Evolutionary conservation across 1,140 invertebrate genomes (phyloP).

Genomic region (Anastatus disparis): DNA sequence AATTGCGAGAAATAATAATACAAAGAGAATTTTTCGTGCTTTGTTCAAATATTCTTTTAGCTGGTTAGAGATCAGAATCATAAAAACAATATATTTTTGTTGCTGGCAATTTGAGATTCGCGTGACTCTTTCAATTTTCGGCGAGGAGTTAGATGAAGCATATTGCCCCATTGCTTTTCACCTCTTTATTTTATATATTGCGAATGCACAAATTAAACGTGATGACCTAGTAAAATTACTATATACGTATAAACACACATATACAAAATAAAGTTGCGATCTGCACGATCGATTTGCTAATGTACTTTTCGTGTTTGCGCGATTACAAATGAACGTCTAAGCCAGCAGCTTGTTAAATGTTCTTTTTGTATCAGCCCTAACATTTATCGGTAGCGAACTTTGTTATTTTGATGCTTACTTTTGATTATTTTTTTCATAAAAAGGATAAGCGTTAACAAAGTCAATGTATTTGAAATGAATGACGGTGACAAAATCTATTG

Average conservation of each 20-base stretch:
- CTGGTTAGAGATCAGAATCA: constrained; percentile 2
- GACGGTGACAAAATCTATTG: too few relatives aligned
- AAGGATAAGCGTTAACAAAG: too few relatives aligned
- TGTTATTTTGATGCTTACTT: neutral
- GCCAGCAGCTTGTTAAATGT: neutral
- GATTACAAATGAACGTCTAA: neutral
- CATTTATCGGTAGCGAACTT: neutral
- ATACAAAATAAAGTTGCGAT: neutral
- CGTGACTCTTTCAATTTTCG: constrained; percentile 26
- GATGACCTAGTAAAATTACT: constrained; percentile 11
- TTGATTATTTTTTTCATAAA: too few relatives aligned
- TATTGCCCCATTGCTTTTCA: neutral
- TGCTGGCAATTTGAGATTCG: constrained; percentile 14
- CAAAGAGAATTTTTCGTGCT: too few relatives aligned
- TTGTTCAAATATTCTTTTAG: neutral
- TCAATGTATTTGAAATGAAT: too few relatives aligned
- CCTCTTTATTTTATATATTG: neutral
- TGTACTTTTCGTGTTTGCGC: constrained; percentile 20
- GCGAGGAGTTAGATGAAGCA: neutral
- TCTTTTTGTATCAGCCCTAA: neutral
- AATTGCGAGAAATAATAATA: neutral
- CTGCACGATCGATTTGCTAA: constrained; percentile 7
- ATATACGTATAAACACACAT: neutral
- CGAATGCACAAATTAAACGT: constrained; percentile 18
- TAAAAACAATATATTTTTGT: constrained; percentile 10